Conservation (phyloP, 23 tunicate genomes). For the Aplidium turbinatum region DNA sequence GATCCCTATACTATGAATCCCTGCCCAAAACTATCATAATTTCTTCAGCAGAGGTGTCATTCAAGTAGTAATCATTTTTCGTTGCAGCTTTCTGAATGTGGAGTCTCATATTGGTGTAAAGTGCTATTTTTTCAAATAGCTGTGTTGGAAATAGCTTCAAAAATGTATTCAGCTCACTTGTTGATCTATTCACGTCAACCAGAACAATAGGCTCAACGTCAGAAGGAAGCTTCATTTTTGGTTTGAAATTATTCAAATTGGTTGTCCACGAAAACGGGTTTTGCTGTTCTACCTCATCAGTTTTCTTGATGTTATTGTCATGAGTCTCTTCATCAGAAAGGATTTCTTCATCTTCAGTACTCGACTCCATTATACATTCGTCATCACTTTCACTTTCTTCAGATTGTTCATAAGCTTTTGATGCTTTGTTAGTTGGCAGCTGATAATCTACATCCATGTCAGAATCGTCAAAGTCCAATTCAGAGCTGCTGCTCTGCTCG, state of each 20-base stretch:
- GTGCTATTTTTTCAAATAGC: slow-evolving; percentile 21
- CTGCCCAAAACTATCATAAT: no score
- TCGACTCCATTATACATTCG: background rate
- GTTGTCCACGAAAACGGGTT: slow-evolving; percentile 7
- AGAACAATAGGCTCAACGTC: slow-evolving; percentile 25
- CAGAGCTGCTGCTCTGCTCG: background rate
- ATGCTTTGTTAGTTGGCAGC: no score
- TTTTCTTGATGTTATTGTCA: no score
- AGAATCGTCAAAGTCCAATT: slow-evolving; percentile 8
- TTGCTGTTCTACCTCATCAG: no score
- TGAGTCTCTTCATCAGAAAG: background rate
- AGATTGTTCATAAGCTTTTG: slow-evolving; percentile 1
- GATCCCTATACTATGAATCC: no score
- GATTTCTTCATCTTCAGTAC: background rate
- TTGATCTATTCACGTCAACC: slow-evolving; percentile 22
- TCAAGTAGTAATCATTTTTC: slow-evolving; percentile 4
- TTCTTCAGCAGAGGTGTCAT: slow-evolving; percentile 22
- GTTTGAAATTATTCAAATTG: slow-evolving; percentile 11
- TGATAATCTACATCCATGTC: slow-evolving; percentile 6
- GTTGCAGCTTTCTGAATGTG: background rate
- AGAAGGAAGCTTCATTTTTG: slow-evolving; percentile 8
- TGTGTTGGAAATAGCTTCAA: slow-evolving; percentile 24
- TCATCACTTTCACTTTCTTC: slow-evolving; percentile 19
- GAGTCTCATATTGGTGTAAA: slow-evolving; percentile 19
- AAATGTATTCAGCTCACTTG: slow-evolving; percentile 7